phyloP scores from a whole-genome alignment of 2,888 invertebrate species.

The Coenonympha glycerion region DNA sequence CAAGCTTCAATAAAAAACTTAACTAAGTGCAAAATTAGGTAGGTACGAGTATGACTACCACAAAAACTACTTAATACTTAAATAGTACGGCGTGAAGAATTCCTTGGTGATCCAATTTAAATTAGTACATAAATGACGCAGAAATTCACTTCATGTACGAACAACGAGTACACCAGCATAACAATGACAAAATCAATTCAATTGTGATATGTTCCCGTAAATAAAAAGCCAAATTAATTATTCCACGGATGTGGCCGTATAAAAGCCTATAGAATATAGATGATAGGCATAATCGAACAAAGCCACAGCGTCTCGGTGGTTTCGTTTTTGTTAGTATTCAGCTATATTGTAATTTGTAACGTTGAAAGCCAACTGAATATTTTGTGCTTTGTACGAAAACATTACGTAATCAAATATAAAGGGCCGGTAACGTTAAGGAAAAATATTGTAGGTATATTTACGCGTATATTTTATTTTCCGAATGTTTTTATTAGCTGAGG shows the following conservation, averaged over 20 bases:
- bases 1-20: too few relatives aligned
- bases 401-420: neutral
- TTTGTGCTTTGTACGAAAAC: neutral
- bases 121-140: too few relatives aligned
- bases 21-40: too few relatives aligned
- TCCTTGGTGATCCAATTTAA: too few relatives aligned
- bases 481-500: too few relatives aligned
- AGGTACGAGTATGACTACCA: too few relatives aligned
- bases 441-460: neutral
- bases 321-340: neutral
- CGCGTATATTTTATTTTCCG: too few relatives aligned
- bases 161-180: neutral
- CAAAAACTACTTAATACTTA: too few relatives aligned
- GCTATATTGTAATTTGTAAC: constrained; percentile 2
- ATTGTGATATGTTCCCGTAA: neutral
- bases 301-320: neutral
- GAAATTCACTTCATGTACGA: neutral
- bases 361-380: neutral
- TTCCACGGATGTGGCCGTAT: neutral
- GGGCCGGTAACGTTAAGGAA: neutral
- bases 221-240: constrained; percentile 2
- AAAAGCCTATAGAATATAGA: neutral
- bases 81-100: too few relatives aligned
- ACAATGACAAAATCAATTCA: neutral
- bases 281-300: constrained; percentile 6